A percentile compares a stretch with the other conserved stretches of the same genome.
These are phyloP conservation scores for Lepas anatifera DNA, from an alignment of 2,888 invertebrate species.

Conservation along the genomic window DNA sequence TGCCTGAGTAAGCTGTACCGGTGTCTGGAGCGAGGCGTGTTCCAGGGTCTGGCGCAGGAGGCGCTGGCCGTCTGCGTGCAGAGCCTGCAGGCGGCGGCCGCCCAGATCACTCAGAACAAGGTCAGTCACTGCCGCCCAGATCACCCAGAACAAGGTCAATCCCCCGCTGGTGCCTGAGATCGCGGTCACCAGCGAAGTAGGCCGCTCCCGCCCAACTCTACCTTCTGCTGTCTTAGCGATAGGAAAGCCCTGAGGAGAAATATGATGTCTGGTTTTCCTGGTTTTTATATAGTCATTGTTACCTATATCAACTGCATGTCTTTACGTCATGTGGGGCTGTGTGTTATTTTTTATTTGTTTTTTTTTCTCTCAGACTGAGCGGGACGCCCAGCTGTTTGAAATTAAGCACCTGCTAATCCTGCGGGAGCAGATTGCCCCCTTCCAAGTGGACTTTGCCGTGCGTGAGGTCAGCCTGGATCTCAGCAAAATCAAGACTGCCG, in stretches of 20 bases:
- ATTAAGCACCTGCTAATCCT: conserved; percentile 94
- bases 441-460: conserved; percentile 77
- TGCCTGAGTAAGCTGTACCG: conserved; percentile 84
- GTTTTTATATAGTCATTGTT: too few species aligned
- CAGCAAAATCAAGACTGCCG: conserved; percentile 77
- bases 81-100: conserved; percentile 69
- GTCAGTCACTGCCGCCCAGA: background rate
- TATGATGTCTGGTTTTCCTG: too few species aligned
- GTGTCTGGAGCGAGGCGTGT: conserved; percentile 87
- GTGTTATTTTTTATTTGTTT: too few species aligned
- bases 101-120: conserved; percentile 45
- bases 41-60: conserved; percentile 94
- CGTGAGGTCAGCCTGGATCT: conserved; percentile 91
- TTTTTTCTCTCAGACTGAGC: background rate
- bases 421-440: conserved; percentile 95
- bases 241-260: too few species aligned
- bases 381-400: conserved; percentile 87
- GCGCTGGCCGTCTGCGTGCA: conserved; percentile 83
- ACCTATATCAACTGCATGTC: too few species aligned
- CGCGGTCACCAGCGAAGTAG: too few species aligned
- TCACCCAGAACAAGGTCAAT: too few species aligned
- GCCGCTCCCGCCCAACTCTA: too few species aligned
- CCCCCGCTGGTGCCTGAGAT: too few species aligned
- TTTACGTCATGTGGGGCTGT: too few species aligned
- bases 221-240: too few species aligned